Conservation (phyloP, 1,140 invertebrate species). For the Harlomillsia oculata region DNA sequence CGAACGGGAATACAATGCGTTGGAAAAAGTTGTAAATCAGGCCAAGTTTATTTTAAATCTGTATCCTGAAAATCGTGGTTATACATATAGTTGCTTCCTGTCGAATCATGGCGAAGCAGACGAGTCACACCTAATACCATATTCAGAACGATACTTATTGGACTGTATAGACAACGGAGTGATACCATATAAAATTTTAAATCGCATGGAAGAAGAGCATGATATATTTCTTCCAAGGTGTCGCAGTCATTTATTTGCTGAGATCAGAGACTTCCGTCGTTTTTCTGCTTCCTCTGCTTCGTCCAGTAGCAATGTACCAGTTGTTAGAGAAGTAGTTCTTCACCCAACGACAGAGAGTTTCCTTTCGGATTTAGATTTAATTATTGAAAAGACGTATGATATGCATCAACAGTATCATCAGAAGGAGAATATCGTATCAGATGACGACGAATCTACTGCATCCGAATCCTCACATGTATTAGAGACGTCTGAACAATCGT, state of each 20-base stretch:
- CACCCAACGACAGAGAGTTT: slow-evolving; percentile 25
- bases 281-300: background rate
- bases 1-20: too few species aligned
- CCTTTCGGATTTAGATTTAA: slow-evolving; percentile 21
- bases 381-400: slow-evolving; percentile 18
- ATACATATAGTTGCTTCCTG: slow-evolving; percentile 15
- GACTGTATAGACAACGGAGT: slow-evolving; percentile 25
- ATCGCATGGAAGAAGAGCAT: slow-evolving; percentile 11
- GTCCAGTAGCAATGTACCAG: background rate
- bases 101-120: slow-evolving; percentile 1
- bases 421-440: too few species aligned
- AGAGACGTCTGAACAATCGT: too few species aligned
- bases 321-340: slow-evolving; percentile 17
- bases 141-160: slow-evolving; percentile 27
- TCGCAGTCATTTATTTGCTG: slow-evolving; percentile 15
- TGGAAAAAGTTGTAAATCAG: too few species aligned
- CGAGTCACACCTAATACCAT: slow-evolving; percentile 28
- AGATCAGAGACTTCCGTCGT: slow-evolving; percentile 30
- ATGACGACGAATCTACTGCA: background rate
- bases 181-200: slow-evolving; percentile 25
- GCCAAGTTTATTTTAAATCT: slow-evolving; percentile 21
- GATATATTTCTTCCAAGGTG: slow-evolving; percentile 11
- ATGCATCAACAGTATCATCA: too few species aligned
- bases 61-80: slow-evolving; percentile 17
- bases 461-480: background rate